These are phyloP conservation scores for Cichladusa arquata DNA, from an alignment of 2,113 vertebrate species.

Conservation along the genomic window DNA sequence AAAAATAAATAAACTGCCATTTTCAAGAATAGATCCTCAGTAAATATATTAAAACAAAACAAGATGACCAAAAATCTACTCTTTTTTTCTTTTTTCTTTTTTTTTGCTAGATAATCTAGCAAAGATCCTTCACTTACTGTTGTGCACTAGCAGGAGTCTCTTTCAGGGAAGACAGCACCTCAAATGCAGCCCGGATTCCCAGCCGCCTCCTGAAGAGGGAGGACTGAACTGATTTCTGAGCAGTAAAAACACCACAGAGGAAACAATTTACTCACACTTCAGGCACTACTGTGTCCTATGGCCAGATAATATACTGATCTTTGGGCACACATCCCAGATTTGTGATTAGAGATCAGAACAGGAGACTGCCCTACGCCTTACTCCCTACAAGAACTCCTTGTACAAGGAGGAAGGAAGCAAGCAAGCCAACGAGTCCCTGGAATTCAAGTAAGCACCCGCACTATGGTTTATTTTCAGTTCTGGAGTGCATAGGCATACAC, in stretches of 20 bases:
- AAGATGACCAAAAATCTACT: neutral
- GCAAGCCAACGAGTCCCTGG: neutral
- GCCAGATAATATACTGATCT: neutral
- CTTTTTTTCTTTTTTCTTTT: neutral
- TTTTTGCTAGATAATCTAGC: neutral
- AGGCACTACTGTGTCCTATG: neutral
- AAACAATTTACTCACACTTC: neutral
- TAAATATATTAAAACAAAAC: neutral
- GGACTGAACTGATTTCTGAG: constrained; percentile 90
- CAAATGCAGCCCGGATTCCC: constrained; percentile 89
- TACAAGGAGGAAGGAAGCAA: neutral
- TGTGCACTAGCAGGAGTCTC: neutral
- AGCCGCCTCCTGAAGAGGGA: constrained; percentile 88
- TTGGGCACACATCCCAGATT: neutral
- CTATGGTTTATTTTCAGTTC: neutral
- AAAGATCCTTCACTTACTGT: constrained; percentile 36
- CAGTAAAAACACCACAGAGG: neutral
- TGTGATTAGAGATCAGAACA: neutral
- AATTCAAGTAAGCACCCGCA: neutral
- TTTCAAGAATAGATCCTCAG: neutral
- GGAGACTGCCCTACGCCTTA: neutral
- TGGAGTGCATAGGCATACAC: neutral
- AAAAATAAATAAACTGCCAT: neutral
- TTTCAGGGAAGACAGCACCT: constrained; percentile 79
- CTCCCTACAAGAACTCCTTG: neutral